A percentile compares a stretch with the other conserved stretches of the same genome.
These are phyloP conservation scores for Halichondria panicea DNA, from an alignment of 37 sponge, comb jelly and placozoan species.

Conservation along the genomic window DNA sequence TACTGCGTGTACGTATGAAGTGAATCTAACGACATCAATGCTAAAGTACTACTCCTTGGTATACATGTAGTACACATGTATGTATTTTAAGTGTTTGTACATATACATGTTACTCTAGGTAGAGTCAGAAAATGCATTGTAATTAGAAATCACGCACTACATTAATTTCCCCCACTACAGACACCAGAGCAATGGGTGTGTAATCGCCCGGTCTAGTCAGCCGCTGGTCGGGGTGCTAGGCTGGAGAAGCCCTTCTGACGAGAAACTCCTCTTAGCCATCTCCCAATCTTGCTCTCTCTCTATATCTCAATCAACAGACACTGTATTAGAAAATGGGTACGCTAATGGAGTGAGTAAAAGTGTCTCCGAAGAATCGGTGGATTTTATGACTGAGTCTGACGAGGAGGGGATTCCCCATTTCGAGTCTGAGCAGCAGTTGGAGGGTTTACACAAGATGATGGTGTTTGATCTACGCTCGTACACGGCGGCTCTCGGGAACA, in stretches of 20 bases:
- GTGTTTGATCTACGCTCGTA: slow-evolving; percentile 84
- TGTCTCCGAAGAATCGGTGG: neutral
- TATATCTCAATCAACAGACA: neutral
- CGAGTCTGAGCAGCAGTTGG: neutral
- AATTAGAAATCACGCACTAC: neutral
- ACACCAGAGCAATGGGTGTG: slow-evolving; percentile 79
- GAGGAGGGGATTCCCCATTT: neutral
- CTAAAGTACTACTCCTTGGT: too few relatives aligned
- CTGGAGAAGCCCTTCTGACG: slow-evolving; percentile 78
- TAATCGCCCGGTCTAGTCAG: slow-evolving; percentile 85
- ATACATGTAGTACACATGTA: too few relatives aligned
- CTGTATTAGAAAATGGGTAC: neutral
- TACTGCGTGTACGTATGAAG: too few relatives aligned
- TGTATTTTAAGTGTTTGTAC: too few relatives aligned
- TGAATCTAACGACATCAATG: too few relatives aligned
- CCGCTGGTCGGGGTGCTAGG: slow-evolving; percentile 86
- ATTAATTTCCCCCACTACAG: slow-evolving; percentile 28
- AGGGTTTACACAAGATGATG: slow-evolving; percentile 20
- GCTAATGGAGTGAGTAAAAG: neutral
- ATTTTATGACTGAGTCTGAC: neutral
- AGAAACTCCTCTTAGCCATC: slow-evolving; percentile 69
- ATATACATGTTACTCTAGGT: too few relatives aligned
- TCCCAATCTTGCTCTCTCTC: slow-evolving; percentile 33
- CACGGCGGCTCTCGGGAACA: slow-evolving; percentile 87
- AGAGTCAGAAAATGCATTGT: too few relatives aligned